Conservation (phyloP, 2,888 invertebrate genomes). For the Selenia dentaria region DNA sequence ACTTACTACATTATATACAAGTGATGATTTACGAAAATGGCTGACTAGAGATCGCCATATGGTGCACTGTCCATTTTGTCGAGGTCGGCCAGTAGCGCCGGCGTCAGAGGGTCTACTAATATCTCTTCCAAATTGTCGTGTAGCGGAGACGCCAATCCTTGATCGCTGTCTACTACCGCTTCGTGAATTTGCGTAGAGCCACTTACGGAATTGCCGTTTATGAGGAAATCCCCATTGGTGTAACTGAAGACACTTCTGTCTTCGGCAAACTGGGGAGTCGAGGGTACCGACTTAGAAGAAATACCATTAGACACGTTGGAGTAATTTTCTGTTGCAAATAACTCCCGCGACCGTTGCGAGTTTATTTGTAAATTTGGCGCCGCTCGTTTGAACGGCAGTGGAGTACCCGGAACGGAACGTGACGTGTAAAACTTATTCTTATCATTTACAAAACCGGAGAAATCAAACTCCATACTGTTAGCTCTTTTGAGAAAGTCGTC, state of each 20-base stretch:
- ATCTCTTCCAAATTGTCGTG: constrained; percentile 76
- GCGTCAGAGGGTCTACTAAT: constrained; percentile 64
- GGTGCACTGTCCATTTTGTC: constrained; percentile 75
- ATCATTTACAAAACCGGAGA: constrained; percentile 65
- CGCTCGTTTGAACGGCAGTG: constrained; percentile 81
- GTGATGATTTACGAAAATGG: constrained; percentile 44
- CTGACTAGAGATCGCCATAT: constrained; percentile 78
- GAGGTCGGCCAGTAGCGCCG: constrained; percentile 73
- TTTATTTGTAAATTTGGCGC: constrained; percentile 67
- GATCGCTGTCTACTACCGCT: constrained; percentile 57
- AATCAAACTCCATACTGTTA: constrained; percentile 74
- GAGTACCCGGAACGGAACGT: constrained; percentile 89
- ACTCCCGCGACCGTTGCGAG: constrained; percentile 64
- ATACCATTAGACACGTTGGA: constrained; percentile 74
- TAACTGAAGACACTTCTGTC: constrained; percentile 84
- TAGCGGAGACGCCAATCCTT: constrained; percentile 62
- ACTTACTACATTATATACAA: constrained; percentile 56
- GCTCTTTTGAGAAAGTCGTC: constrained; percentile 75
- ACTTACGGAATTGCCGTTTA: constrained; percentile 85
- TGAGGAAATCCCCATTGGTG: constrained; percentile 85
- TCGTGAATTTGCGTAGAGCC: constrained; percentile 54
- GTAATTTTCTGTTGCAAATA: constrained; percentile 61
- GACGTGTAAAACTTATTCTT: constrained; percentile 82
- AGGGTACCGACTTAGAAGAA: constrained; percentile 90
- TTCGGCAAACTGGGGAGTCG: constrained; percentile 85